Evolutionary conservation across 1,140 invertebrate species (phyloP), one percentile per base, ranked within the genome.

Genomic region (Reticulitermes speratus): DNA sequence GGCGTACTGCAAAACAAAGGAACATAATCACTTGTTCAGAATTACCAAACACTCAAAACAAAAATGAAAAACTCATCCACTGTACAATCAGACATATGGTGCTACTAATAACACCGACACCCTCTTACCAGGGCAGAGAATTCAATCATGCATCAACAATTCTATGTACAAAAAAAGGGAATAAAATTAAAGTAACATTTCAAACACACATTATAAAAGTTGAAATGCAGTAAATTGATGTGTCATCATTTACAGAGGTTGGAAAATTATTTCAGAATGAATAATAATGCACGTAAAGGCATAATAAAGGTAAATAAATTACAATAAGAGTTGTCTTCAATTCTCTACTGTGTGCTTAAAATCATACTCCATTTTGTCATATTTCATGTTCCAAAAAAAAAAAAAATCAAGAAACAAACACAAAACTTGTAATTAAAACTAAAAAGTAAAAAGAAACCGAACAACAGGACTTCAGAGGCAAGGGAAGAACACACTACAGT

Each of bases 1-100:
- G 90, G 87, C 91, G 87, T 90, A 90, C 91, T 91, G 91, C 89
- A 89, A 91, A 91, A 88, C 65, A 86, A 59, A 82, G 85, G 85
- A 86, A 86, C 38, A 86, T 38, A 30, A 55, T 84, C 83, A 84
- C 83, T 84, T 21, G 23, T 84, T 45, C 83, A 84, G n/a, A 84
- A 84, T 45, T 45, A 19, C 30, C 45, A 52, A 44, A 45, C 44
- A 44, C 44, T 55, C 83, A 84, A 84, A 32, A 45, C 83, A 84
- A 84, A 16, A 45, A 45, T 45, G 32, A 83, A 45, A 84, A 84
- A 84, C 44, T 84, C 83, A 84, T 84, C 44, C 83, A 30, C n/a
- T 75, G n/a, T 75, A 75, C 65, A 75, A 14, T 75, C n/a, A n/a
- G 65, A 75, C n/a, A 25, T 30, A 75, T 75, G 65, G 65, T 75